Evolutionary conservation across 2,888 invertebrate genomes (phyloP).

Genomic region (Drosophila borborema): DNA sequence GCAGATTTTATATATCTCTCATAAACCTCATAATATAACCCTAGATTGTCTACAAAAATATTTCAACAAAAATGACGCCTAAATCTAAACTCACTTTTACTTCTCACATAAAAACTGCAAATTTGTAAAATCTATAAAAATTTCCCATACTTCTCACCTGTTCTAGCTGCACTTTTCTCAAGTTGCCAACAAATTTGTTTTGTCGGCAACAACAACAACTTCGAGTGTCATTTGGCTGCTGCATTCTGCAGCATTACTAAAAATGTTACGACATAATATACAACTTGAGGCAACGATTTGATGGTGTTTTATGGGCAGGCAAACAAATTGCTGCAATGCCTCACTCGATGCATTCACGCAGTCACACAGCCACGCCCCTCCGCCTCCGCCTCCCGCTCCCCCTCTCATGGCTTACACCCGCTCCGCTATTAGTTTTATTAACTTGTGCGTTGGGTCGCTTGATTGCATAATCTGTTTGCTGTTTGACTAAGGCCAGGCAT

Average conservation of each 20-base stretch:
- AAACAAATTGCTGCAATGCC: conserved; percentile 52
- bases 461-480: conserved; percentile 78
- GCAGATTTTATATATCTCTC: no score
- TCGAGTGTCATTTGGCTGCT: neutral
- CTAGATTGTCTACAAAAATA: neutral
- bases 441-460: conserved; percentile 66
- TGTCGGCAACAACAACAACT: neutral
- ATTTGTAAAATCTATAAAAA: neutral
- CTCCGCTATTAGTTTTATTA: conserved; percentile 67
- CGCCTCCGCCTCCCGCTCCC: neutral
- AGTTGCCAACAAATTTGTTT: neutral
- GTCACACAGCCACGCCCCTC: no score
- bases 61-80: no score
- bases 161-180: neutral
- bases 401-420: neutral
- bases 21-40: no score
- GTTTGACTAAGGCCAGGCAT: conserved; percentile 48
- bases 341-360: neutral
- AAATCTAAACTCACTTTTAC: no score
- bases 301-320: conserved; percentile 45
- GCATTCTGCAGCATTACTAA: conserved; percentile 1
- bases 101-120: neutral
- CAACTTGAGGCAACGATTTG: neutral
- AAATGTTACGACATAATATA: conserved; percentile 8
- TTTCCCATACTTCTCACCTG: neutral